Evolutionary conservation across 2,888 invertebrate species (phyloP), one percentile per base, ranked within the genome.

Genomic region (Magallana nippona): DNA sequence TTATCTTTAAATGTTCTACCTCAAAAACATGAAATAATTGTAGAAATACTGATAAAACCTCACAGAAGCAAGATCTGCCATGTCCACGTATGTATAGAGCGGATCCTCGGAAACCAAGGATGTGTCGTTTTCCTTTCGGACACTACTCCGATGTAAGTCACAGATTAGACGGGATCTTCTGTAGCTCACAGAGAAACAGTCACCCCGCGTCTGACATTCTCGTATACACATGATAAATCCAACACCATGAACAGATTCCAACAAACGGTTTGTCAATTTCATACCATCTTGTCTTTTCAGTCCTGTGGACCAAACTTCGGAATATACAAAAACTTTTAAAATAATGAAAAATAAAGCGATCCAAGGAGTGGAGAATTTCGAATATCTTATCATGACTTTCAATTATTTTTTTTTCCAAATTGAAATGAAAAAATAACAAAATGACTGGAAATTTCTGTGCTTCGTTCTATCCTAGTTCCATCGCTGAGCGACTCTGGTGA

Each of bases 231-330:
- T 71, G 8, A 71, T 71, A 27, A 27, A 71, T 27, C 71, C 71
- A 11, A 27, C 11, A 27, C 71, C 71, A 27, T 22, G 22, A 15
- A 71, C 13, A 71, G 71, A 71, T 15, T 71, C 71, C 27, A 71
- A 71, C 71, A 71, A 22, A 27, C 27, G 71, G 8, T 71, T 32
- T 1, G 22, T 71, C 71, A 71, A 15, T 27, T 32, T 22, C 1
- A 71, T 3, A 15, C 71, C 71, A 19, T 71, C 27, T 27, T 27
- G 71, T 15, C 27, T 22, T 27, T 71, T 71, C 0, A 71, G 5
- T 71, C 71, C 71, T 13, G 71, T 71, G 13, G 71, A 27, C 27
- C 32, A 71, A 71, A 71, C 71, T 13, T 71, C 27, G 27, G 71
- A 13, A 17, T 15, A 32, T 71, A 71, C 71, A 15, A 71, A 71